These are phyloP conservation scores for Jaculus jaculus DNA, from an alignment of 2,113 vertebrate species.

Conservation along the genomic window DNA sequence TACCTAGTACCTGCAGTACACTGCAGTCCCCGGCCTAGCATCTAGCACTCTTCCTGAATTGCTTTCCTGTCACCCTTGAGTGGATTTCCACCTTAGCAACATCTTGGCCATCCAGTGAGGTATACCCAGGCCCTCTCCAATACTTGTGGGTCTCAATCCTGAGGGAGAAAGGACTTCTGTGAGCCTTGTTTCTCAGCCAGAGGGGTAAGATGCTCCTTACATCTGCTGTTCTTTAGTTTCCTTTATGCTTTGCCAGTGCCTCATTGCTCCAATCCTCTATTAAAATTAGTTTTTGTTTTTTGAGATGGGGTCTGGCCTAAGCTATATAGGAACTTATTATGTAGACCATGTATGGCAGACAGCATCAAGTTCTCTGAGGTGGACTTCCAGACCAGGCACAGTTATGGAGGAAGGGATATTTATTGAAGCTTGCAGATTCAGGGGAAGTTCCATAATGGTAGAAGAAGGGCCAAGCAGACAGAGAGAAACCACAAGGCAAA, in stretches of 20 bases:
- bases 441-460: too few species aligned
- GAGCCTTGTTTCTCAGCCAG: neutral
- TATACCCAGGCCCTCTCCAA: neutral
- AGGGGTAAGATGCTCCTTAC: neutral
- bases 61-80: neutral
- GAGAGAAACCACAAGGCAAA: too few species aligned
- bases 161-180: neutral
- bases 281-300: neutral
- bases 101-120: neutral
- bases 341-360: too few species aligned
- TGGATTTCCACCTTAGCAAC: neutral
- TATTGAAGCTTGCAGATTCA: too few species aligned
- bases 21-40: fast-evolving
- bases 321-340: too few species aligned
- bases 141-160: neutral
- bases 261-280: neutral
- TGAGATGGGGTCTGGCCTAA: too few species aligned
- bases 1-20: too few species aligned
- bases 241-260: neutral
- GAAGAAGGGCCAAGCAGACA: too few species aligned
- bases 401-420: too few species aligned
- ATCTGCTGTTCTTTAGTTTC: neutral
- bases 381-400: too few species aligned
- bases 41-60: neutral
- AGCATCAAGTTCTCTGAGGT: too few species aligned